Conservation (phyloP, 2,797 vertebrate genomes). For the Amazona finschi region DNA sequence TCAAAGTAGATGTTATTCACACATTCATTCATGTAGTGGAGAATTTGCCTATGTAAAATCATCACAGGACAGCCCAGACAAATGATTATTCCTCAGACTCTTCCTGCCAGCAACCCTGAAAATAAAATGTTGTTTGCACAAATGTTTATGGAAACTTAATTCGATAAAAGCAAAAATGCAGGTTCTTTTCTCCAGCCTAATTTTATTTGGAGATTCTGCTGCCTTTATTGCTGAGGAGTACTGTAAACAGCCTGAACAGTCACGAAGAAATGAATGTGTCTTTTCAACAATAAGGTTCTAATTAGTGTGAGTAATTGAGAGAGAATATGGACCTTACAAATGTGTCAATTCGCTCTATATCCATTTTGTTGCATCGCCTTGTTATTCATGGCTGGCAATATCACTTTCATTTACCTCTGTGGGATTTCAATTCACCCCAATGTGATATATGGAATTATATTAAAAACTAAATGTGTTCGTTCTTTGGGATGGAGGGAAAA, state of each 20-base stretch:
- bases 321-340: not conserved
- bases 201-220: conserved; percentile 13
- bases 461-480: not conserved
- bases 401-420: not conserved
- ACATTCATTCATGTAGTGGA: not conserved
- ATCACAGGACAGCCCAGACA: not conserved
- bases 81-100: not conserved
- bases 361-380: not conserved
- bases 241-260: not conserved
- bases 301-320: not conserved
- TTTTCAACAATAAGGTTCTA: not conserved
- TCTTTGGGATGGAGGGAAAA: not conserved
- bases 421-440: not conserved
- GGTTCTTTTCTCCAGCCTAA: not conserved
- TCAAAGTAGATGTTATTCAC: not conserved
- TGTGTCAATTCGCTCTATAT: not conserved
- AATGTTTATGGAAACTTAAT: not conserved
- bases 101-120: not conserved
- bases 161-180: not conserved
- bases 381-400: not conserved
- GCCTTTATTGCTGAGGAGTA: not conserved
- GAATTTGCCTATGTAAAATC: not conserved
- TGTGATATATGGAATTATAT: not conserved
- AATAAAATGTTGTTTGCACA: not conserved
- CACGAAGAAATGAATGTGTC: not conserved